phyloP scores from a whole-genome alignment of 2,113 vertebrate genomes.

The Mirounga angustirostris region DNA sequence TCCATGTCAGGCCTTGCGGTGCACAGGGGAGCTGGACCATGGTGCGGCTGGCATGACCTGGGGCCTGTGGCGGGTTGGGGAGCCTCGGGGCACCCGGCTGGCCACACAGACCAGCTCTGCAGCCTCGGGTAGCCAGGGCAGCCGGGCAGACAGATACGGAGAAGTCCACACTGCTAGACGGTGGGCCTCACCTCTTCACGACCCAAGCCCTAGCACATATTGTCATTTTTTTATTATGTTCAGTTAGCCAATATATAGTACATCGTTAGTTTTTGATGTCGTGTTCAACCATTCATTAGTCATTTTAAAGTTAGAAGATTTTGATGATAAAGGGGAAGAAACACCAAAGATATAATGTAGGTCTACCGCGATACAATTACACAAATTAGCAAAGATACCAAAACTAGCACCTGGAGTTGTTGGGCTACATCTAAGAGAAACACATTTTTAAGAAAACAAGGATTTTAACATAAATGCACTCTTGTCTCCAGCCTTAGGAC shows the following conservation, averaged over 20 bases:
- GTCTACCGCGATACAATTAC: not conserved
- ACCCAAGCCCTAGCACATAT: not conserved
- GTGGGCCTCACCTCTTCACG: not conserved
- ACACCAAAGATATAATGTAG: not conserved
- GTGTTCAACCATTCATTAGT: too few species aligned
- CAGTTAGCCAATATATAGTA: too few species aligned
- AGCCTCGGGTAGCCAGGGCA: not conserved
- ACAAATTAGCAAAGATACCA: not conserved
- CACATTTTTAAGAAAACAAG: not conserved
- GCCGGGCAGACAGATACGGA: accelerated
- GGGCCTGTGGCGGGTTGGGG: accelerated
- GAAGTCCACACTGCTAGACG: not conserved
- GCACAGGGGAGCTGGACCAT: slow-evolving; percentile 65
- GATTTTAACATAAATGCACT: slow-evolving; percentile 10
- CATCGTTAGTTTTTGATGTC: too few species aligned
- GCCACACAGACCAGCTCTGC: not conserved
- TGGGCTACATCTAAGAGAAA: not conserved
- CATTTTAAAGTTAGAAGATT: not conserved
- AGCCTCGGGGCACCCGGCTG: accelerated
- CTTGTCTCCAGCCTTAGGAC: not conserved
- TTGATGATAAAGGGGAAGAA: not conserved
- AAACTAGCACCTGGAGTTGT: not conserved
- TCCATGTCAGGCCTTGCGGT: slow-evolving; percentile 89
- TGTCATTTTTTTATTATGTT: not conserved
- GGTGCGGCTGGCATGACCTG: accelerated